Percentiles rank a stretch among this genome's conserved stretches.
phyloP scores from a whole-genome alignment of 2,888 invertebrate species.

The Heteromyza rotundicornis region DNA sequence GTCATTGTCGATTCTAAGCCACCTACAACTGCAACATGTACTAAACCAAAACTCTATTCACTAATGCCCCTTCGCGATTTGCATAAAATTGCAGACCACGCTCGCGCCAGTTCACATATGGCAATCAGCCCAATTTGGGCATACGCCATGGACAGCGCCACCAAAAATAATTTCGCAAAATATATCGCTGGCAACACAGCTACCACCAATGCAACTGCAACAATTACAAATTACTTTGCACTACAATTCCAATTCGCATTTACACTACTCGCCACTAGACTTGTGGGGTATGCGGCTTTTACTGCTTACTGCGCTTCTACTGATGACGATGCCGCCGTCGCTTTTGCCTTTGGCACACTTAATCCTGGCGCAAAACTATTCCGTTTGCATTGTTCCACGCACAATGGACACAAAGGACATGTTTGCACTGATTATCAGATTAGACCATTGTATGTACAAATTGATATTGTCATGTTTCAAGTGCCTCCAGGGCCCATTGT shows the following conservation, averaged over 20 bases:
- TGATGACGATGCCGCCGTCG: slow-evolving; percentile 14
- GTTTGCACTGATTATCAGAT: slow-evolving; percentile 63
- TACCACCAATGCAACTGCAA: neutral
- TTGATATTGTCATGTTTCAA: slow-evolving; percentile 63
- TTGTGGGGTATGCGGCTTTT: neutral
- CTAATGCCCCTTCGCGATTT: too few species aligned
- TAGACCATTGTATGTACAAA: slow-evolving; percentile 62
- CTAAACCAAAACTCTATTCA: too few species aligned
- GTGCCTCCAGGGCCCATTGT: slow-evolving; percentile 39
- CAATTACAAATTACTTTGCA: slow-evolving; percentile 16
- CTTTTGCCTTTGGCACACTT: slow-evolving; percentile 38
- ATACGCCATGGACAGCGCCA: neutral
- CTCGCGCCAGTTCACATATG: too few species aligned
- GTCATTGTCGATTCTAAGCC: too few species aligned
- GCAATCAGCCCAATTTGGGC: neutral
- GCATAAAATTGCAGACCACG: too few species aligned
- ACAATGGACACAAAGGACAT: slow-evolving; percentile 62
- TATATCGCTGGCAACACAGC: neutral
- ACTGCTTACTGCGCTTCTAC: neutral
- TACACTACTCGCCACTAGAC: neutral
- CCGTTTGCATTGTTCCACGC: slow-evolving; percentile 57
- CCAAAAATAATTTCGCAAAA: too few species aligned
- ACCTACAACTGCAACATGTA: too few species aligned
- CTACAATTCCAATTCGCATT: neutral
- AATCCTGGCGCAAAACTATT: slow-evolving; percentile 59